Evolutionary conservation across 2,113 vertebrate species (phyloP), one percentile per base, ranked within the genome.

Genomic region (Crocuta crocuta): DNA sequence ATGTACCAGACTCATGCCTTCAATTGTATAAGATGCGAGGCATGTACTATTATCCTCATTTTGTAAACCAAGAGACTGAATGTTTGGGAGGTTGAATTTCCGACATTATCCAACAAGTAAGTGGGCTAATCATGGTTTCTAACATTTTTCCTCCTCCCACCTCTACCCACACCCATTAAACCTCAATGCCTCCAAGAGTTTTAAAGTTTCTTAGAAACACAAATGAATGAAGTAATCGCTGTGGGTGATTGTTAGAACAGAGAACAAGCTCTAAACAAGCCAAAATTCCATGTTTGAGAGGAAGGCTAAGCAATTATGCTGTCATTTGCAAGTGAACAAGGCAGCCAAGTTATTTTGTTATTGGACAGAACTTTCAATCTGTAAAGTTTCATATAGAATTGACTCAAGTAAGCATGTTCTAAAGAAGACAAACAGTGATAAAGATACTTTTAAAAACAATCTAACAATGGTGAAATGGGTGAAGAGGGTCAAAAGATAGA

Each of bases 281-380:
- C 97, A 97, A 95, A 70, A 96, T 81, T 71, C 83, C 31, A 33
- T 53, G 8, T 96, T 91, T 43, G 93, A 94, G 94, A 97, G 91
- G 76, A 94, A 98, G 39, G 45, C 21, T 10, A 74, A 45, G 76
- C 70, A 74, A 94, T 91, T 73, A 94, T 33, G 2, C n/a, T 96
- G 94, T 85, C 84, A 65, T 95, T 96, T 92, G 80, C 90, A 88
- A 96, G 89, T 16, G 81, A 96, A 96, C 33, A 39, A 53, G 9
- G 9, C 12, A 78, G 76, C 87, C 81, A 91, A 95, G 61, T 79
- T 53, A 90, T 91, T 88, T 87, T 61, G 53, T 88, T 92, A 90
- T 43, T 95, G 71, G 53, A 88, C 55, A 89, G 71, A 92, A 97
- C 28, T 55, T 97, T 71, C 58, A 4, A 55, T 73, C 83, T 89